Conservation (phyloP, 2,797 vertebrate genomes). For the Lophotriccus pileatus region DNA sequence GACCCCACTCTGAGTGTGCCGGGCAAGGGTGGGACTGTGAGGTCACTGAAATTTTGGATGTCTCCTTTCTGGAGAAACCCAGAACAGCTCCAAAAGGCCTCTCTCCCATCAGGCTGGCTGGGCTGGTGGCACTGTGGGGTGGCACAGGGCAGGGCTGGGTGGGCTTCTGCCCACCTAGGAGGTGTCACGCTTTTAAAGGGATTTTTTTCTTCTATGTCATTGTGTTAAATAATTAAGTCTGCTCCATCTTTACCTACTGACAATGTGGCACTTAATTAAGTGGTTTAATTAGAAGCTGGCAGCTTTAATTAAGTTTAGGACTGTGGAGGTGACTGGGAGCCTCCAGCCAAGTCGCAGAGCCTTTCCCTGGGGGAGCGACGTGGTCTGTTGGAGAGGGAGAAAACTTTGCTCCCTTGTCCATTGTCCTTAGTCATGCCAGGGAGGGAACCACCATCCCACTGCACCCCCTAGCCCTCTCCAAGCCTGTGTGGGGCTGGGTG, state of each 20-base stretch:
- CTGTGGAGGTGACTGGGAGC: slow-evolving; percentile 25
- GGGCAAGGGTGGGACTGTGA: fast-evolving
- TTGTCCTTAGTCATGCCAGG: fast-evolving
- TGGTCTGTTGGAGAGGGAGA: not conserved
- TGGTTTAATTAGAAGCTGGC: slow-evolving; percentile 73
- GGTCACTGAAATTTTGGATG: not conserved
- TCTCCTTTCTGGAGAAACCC: not conserved
- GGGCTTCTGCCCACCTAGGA: not conserved
- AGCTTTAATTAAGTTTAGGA: slow-evolving; percentile 70
- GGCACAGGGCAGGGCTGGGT: not conserved
- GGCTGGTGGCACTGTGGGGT: fast-evolving
- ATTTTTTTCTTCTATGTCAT: slow-evolving; percentile 20
- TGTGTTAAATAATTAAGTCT: slow-evolving; percentile 57
- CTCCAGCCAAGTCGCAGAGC: not conserved
- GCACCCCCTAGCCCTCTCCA: not conserved
- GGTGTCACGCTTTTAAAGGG: not conserved
- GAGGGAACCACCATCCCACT: not conserved
- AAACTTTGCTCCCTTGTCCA: not conserved
- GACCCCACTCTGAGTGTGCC: fast-evolving
- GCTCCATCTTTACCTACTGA: slow-evolving; percentile 54
- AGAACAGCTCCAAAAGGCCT: not conserved
- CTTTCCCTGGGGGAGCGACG: not conserved
- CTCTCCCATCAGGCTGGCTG: fast-evolving
- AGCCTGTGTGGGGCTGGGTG: fast-evolving
- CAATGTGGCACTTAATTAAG: slow-evolving; percentile 69